A percentile compares a stretch with the other conserved stretches of the same genome.
Evolutionary conservation across 2,113 vertebrate species (phyloP).

Genomic region (Upupa epops): DNA sequence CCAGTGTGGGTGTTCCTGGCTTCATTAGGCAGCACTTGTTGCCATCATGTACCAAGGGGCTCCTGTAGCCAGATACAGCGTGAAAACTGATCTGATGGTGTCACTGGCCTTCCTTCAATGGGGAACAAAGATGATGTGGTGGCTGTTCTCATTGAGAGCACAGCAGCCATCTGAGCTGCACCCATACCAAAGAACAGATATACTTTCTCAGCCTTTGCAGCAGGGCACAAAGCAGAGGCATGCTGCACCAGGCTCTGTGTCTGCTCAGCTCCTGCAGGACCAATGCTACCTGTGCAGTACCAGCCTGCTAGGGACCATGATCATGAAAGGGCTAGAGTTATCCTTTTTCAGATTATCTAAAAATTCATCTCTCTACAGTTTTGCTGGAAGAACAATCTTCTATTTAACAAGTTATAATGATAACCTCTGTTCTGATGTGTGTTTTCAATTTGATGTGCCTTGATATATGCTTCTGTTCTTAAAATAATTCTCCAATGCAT

Average conservation of each 20-base stretch:
- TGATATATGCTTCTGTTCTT: background rate
- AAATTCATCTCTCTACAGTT: background rate
- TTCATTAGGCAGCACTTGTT: background rate
- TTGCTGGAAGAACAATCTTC: background rate
- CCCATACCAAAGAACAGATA: too few species aligned
- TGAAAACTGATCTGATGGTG: background rate
- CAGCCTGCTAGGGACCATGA: background rate
- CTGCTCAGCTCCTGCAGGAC: background rate
- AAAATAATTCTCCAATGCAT: background rate
- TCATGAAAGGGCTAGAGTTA: background rate
- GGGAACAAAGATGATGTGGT: background rate
- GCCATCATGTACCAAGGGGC: fast-evolving
- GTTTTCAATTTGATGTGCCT: background rate
- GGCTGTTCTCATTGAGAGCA: background rate
- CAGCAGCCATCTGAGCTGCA: background rate
- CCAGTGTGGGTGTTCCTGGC: fast-evolving
- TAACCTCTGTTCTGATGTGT: background rate
- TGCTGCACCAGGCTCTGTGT: background rate
- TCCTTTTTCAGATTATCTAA: background rate
- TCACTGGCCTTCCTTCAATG: background rate
- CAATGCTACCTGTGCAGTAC: background rate
- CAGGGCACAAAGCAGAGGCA: background rate
- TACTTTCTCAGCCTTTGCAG: too few species aligned
- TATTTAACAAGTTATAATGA: background rate
- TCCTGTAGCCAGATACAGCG: background rate